These are phyloP conservation scores for Cheilosia vulpina DNA, from an alignment of 2,888 invertebrate genomes.

Conservation along the genomic window DNA sequence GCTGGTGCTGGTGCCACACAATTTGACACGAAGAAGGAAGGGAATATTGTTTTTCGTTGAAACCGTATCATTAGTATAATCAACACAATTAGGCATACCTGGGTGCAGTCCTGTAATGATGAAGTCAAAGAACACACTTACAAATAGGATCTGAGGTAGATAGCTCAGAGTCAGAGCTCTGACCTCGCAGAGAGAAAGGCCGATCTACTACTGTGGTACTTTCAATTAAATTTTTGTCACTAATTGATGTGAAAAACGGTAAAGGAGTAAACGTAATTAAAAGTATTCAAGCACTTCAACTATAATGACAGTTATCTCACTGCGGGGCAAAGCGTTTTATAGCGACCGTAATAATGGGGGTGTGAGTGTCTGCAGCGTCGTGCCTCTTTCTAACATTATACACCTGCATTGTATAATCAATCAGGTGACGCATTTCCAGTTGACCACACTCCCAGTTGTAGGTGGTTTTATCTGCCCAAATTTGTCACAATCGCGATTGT, in stretches of 20 bases:
- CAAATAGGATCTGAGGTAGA: slow-evolving; percentile 24
- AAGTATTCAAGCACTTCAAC: neutral
- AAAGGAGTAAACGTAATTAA: neutral
- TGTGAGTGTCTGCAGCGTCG: too few species aligned
- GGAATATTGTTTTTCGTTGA: slow-evolving; percentile 29
- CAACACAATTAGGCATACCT: slow-evolving; percentile 58
- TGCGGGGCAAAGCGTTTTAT: too few species aligned
- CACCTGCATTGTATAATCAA: too few species aligned
- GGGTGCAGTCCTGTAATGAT: slow-evolving; percentile 63
- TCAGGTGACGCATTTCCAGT: too few species aligned
- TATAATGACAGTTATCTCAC: neutral
- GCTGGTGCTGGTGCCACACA: slow-evolving; percentile 19
- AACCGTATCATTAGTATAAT: slow-evolving; percentile 69
- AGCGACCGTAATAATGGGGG: too few species aligned
- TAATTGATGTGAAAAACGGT: neutral
- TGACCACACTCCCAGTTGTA: too few species aligned
- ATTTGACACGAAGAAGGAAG: slow-evolving; percentile 66
- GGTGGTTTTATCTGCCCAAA: neutral
- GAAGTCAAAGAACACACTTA: slow-evolving; percentile 56
- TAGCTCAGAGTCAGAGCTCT: neutral
- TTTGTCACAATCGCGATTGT: neutral
- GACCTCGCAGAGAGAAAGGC: neutral
- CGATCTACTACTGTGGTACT: neutral
- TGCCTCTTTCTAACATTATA: too few species aligned
- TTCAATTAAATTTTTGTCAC: neutral